phyloP scores from a whole-genome alignment of 2,113 vertebrate species.

The Antechinus flavipes region DNA sequence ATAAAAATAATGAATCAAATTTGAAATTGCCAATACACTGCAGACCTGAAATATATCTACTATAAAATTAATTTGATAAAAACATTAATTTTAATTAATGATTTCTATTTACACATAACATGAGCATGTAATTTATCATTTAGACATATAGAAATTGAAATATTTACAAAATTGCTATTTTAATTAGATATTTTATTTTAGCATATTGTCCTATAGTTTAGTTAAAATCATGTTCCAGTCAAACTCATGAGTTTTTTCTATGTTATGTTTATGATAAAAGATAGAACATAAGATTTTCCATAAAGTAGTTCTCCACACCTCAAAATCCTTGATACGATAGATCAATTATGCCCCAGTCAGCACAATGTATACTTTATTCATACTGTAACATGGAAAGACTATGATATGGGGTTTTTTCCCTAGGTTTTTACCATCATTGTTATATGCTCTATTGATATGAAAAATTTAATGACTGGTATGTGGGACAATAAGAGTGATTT shows the following conservation, averaged over 20 bases:
- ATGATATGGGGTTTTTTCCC: not conserved
- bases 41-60: not conserved
- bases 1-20: not conserved
- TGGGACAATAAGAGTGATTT: not conserved
- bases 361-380: conserved; percentile 23
- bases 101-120: conserved; percentile 53
- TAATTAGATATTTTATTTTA: not conserved
- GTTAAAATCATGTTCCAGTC: conserved; percentile 19
- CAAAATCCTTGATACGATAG: not conserved
- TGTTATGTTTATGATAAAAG: conserved; percentile 30
- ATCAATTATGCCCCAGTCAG: conserved; percentile 1
- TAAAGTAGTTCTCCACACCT: not conserved
- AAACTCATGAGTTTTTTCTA: conserved; percentile 2
- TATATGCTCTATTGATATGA: not conserved
- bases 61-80: conserved; percentile 15
- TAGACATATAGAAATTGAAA: conserved; percentile 9
- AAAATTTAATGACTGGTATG: not conserved
- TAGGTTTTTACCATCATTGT: not conserved
- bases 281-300: not conserved
- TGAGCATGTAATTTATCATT: conserved; percentile 67
- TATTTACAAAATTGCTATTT: not conserved
- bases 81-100: conserved; percentile 39
- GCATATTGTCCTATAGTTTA: not conserved
- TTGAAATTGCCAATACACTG: not conserved
- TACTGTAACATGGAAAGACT: not conserved